Evolutionary conservation across 2,888 invertebrate species (phyloP).

Genomic region (Polymixis flavicincta): DNA sequence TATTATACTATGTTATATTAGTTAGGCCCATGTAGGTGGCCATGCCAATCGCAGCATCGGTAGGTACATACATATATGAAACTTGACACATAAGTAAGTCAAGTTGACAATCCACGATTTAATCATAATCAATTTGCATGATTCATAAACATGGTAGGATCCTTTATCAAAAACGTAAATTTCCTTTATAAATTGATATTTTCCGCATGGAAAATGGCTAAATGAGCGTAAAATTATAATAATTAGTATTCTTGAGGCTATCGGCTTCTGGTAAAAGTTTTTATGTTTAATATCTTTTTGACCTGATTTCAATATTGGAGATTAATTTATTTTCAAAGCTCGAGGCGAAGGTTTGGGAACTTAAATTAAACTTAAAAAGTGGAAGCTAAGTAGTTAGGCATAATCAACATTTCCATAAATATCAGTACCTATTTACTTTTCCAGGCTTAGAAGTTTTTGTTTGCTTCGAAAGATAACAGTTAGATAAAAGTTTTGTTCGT

Average conservation of each 20-base stretch:
- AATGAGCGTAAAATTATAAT: constrained; percentile 30
- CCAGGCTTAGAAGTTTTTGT: background rate
- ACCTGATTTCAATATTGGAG: constrained; percentile 45
- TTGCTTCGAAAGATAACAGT: background rate
- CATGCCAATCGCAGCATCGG: too few species aligned
- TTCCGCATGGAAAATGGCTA: background rate
- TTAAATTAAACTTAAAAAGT: constrained; percentile 13
- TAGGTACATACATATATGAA: too few species aligned
- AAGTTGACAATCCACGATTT: too few species aligned
- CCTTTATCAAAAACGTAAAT: background rate
- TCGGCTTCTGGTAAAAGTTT: constrained; percentile 31
- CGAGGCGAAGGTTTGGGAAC: constrained; percentile 7
- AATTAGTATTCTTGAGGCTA: constrained; percentile 20
- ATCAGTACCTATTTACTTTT: background rate
- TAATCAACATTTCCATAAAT: constrained; percentile 3
- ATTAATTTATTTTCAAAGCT: constrained; percentile 23
- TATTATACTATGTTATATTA: too few species aligned
- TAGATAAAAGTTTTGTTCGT: background rate
- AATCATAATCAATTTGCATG: too few species aligned
- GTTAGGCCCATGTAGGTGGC: too few species aligned
- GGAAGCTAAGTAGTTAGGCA: background rate
- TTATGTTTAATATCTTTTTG: constrained; percentile 31
- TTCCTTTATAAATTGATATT: background rate
- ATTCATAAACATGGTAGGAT: too few species aligned
- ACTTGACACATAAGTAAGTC: too few species aligned